These are phyloP conservation scores for Apodemia mormo DNA, from an alignment of 2,888 invertebrate species.

Conservation along the genomic window DNA sequence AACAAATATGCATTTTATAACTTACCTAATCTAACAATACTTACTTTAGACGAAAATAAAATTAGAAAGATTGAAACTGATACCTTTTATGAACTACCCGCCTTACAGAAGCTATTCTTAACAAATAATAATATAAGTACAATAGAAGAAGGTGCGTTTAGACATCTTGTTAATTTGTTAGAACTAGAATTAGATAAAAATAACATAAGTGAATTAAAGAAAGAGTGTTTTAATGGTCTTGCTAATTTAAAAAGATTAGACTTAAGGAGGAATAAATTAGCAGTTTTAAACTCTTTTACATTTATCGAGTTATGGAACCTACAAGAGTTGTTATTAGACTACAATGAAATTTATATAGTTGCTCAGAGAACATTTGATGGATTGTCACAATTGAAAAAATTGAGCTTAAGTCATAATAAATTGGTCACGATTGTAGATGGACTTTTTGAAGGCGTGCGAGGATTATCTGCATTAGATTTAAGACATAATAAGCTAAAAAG, in stretches of 20 bases:
- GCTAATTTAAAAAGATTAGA: conserved; percentile 87
- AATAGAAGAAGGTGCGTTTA: conserved; percentile 92
- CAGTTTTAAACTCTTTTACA: conserved; percentile 88
- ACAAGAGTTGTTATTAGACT: conserved; percentile 85
- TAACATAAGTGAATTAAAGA: conserved; percentile 87
- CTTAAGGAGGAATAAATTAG: conserved; percentile 87
- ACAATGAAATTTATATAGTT: conserved; percentile 86
- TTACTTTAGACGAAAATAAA: conserved; percentile 88
- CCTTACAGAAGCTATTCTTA: conserved; percentile 87
- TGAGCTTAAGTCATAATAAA: conserved; percentile 89
- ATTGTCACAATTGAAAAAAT: conserved; percentile 85
- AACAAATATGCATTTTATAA: conserved; percentile 87
- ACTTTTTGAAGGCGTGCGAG: conserved; percentile 86
- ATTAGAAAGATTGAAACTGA: conserved; percentile 87
- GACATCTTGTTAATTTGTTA: conserved; percentile 86
- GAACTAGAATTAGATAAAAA: conserved; percentile 91
- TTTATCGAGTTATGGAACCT: conserved; percentile 90
- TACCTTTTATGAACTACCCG: conserved; percentile 88
- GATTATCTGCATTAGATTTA: conserved; percentile 87
- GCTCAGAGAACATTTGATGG: conserved; percentile 90
- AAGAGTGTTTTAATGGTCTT: conserved; percentile 89
- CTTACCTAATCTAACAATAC: conserved; percentile 84
- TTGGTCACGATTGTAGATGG: conserved; percentile 86
- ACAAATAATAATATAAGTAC: conserved; percentile 93
- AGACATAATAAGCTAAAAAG: conserved; percentile 89